Evolutionary conservation across 2,888 invertebrate genomes (phyloP), one percentile per base, ranked within the genome.

Genomic region (Cybosia mesomella): DNA sequence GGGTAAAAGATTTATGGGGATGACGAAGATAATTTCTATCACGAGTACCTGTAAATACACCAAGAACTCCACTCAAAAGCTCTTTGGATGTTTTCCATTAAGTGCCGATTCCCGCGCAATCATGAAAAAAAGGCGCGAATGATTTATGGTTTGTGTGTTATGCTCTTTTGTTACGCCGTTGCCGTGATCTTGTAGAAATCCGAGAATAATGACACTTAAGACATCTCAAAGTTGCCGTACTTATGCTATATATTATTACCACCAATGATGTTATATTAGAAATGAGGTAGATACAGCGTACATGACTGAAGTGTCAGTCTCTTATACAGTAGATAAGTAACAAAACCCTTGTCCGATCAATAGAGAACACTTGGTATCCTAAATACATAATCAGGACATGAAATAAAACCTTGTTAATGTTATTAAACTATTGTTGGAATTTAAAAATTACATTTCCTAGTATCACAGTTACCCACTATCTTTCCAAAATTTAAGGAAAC

Each of bases 121-220:
- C 60, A 64, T 70, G 64, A 64, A 69, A 71, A 72, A 79, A 79
- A 63, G 66, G 58, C 71, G 63, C 59, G 21, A 59, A 62, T 77
- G 81, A 80, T 80, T 80, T 76, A 80, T 80, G 79, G 75, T 76
- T 67, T 71, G 65, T 60, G 60, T 43, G 66, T 73, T 72, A 67
- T 70, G 60, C 57, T 78, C 74, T 74, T 74, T 79, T 77, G 72
- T 77, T 76, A 72, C 62, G 36, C 36, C 68, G 67, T 76, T 60
- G 36, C 36, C 68, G 67, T 76, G 76, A 79, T 76, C 71, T 77
- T 71, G 58, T 58, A 72, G 53, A 74, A 77, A 79, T 72, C 61
- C 64, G 65, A 69, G 67, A 74, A 67, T 18, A 66, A 63, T 66
- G 61, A 68, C 70, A 67, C 77, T 66, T 65, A 57, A 74, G 76